Conservation (phyloP, 2,113 vertebrate species). For the Alectura lathami region DNA sequence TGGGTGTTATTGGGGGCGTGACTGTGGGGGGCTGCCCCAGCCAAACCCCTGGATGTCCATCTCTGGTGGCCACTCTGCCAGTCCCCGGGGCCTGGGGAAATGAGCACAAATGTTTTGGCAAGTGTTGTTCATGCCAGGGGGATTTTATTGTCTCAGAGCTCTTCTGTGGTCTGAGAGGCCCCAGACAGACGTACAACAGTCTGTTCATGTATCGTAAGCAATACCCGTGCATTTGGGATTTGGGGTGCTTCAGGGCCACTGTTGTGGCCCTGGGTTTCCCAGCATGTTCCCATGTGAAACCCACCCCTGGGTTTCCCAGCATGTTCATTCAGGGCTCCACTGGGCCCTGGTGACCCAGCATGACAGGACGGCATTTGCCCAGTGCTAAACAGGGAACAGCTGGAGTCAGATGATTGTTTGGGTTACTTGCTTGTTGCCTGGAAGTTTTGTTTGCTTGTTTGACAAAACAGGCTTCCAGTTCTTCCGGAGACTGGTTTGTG, state of each 20-base stretch:
- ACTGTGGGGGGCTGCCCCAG: not conserved
- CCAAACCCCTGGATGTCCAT: not conserved
- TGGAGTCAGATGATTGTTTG: slow-evolving; percentile 59
- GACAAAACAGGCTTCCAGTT: slow-evolving; percentile 47
- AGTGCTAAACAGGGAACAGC: slow-evolving; percentile 50
- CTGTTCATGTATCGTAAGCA: not conserved
- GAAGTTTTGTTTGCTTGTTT: slow-evolving; percentile 44
- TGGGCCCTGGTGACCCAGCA: not conserved
- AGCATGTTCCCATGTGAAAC: no score
- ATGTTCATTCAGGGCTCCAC: not conserved
- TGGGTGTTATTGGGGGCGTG: not conserved
- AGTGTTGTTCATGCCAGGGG: not conserved
- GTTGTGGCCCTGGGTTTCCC: not conserved
- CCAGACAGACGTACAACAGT: not conserved
- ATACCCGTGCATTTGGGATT: no score
- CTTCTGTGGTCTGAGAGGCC: not conserved
- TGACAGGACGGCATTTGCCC: not conserved
- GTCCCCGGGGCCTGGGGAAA: not conserved
- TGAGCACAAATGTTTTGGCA: not conserved
- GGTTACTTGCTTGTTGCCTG: slow-evolving; percentile 56
- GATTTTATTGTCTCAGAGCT: not conserved
- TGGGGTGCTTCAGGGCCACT: not conserved
- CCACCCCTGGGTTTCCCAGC: not conserved
- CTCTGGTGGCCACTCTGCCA: not conserved
- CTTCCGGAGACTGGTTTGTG: not conserved